Conservation (phyloP, 2,797 vertebrate genomes). For the Rhynchotus rufescens region DNA sequence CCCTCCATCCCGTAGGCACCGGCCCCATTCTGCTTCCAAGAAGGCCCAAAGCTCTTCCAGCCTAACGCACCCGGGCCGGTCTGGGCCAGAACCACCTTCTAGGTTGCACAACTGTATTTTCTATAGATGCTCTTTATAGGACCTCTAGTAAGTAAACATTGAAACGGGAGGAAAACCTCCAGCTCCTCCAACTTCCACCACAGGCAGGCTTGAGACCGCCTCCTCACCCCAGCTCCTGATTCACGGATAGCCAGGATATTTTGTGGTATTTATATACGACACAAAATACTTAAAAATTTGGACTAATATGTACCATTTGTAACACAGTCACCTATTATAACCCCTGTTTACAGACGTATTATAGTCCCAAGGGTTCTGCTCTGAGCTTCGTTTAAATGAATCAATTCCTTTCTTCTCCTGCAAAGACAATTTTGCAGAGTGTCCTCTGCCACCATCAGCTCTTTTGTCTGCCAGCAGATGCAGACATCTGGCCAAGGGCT, state of each 20-base stretch:
- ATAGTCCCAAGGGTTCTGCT: background rate
- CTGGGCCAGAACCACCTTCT: background rate
- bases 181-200: background rate
- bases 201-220: background rate
- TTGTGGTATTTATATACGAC: background rate
- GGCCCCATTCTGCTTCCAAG: background rate
- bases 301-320: background rate
- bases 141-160: conserved; percentile 1
- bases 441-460: too few species aligned
- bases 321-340: background rate
- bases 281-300: background rate
- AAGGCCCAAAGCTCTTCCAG: background rate
- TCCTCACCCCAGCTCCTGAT: background rate
- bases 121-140: background rate
- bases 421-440: background rate
- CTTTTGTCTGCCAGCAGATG: background rate
- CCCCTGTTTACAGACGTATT: background rate
- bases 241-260: background rate
- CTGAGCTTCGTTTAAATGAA: background rate
- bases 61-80: background rate
- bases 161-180: background rate
- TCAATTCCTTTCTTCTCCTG: background rate
- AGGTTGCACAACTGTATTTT: background rate
- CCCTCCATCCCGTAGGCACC: background rate
- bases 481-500: background rate